A percentile compares a stretch with the other conserved stretches of the same genome.
Conservation (phyloP, 2,113 vertebrate species). For the Cyanoderma ruficeps region DNA sequence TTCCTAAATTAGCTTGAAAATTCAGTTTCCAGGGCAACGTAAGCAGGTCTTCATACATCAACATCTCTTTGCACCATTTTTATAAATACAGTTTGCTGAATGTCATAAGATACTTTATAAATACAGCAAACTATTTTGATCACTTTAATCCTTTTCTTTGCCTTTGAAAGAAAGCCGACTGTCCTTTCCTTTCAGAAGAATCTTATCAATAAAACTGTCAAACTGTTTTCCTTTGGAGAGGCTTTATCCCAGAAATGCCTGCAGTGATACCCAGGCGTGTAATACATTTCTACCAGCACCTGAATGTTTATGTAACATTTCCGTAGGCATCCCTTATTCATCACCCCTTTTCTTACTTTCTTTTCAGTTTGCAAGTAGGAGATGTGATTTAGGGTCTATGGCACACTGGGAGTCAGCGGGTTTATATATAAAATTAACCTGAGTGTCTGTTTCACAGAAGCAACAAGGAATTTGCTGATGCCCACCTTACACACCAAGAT, state of each 20-base stretch:
- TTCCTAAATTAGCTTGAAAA: slow-evolving; percentile 74
- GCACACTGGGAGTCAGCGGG: background rate
- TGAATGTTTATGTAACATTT: slow-evolving; percentile 6
- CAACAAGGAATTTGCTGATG: background rate
- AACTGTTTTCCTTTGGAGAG: slow-evolving; percentile 11
- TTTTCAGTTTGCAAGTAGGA: background rate
- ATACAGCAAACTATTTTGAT: slow-evolving; percentile 57
- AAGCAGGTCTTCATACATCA: slow-evolving; percentile 57
- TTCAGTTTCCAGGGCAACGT: slow-evolving; percentile 78
- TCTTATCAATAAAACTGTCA: background rate
- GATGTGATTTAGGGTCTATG: background rate
- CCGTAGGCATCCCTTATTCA: background rate
- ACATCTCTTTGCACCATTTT: slow-evolving; percentile 57
- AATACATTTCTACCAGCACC: background rate
- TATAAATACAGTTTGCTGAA: slow-evolving; percentile 48
- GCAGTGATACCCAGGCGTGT: background rate
- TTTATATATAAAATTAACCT: background rate
- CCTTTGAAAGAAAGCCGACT: background rate
- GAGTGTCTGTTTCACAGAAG: background rate
- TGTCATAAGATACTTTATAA: slow-evolving; percentile 47
- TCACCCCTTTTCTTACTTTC: background rate
- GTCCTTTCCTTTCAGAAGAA: slow-evolving; percentile 13
- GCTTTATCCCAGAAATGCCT: slow-evolving; percentile 27
- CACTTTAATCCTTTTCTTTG: slow-evolving; percentile 33
- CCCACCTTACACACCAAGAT: background rate